These are phyloP conservation scores for Drosophila demipolita DNA, from an alignment of 2,888 invertebrate species.

Conservation along the genomic window DNA sequence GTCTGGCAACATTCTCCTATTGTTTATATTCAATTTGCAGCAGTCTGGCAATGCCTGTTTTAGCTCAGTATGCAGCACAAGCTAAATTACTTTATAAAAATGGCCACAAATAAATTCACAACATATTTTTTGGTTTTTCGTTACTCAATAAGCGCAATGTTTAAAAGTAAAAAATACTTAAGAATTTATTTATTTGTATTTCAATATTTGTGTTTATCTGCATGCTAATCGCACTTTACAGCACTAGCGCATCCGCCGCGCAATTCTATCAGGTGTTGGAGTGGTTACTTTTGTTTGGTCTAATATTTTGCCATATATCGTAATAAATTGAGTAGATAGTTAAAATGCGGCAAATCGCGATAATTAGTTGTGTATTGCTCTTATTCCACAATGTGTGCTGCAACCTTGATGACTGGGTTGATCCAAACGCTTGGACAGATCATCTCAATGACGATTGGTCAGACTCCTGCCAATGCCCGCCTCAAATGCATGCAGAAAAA, in stretches of 20 bases:
- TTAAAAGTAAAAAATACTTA: too few species aligned
- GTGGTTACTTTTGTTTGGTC: slow-evolving; percentile 6
- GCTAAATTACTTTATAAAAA: not conserved
- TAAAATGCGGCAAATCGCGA: slow-evolving; percentile 48
- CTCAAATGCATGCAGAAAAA: slow-evolving; percentile 10
- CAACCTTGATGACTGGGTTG: slow-evolving; percentile 47
- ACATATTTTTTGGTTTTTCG: not conserved
- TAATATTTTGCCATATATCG: not conserved
- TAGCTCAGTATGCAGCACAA: slow-evolving; percentile 25
- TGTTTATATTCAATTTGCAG: slow-evolving; percentile 40
- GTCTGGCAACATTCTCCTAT: slow-evolving; percentile 32
- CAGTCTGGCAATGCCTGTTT: slow-evolving; percentile 40
- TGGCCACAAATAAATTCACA: not conserved
- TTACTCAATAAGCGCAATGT: not conserved
- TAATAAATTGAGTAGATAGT: slow-evolving; percentile 11
- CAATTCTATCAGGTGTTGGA: slow-evolving; percentile 43
- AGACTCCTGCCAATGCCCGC: slow-evolving; percentile 40
- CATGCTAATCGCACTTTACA: slow-evolving; percentile 22
- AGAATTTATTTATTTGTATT: not conserved
- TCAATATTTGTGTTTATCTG: not conserved
- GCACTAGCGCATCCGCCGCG: slow-evolving; percentile 39
- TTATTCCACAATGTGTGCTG: slow-evolving; percentile 58
- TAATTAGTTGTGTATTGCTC: slow-evolving; percentile 52
- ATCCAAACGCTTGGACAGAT: slow-evolving; percentile 50
- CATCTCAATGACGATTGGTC: slow-evolving; percentile 1